Evolutionary conservation across 2,113 vertebrate species (phyloP).

Genomic region (Fulica atra): DNA sequence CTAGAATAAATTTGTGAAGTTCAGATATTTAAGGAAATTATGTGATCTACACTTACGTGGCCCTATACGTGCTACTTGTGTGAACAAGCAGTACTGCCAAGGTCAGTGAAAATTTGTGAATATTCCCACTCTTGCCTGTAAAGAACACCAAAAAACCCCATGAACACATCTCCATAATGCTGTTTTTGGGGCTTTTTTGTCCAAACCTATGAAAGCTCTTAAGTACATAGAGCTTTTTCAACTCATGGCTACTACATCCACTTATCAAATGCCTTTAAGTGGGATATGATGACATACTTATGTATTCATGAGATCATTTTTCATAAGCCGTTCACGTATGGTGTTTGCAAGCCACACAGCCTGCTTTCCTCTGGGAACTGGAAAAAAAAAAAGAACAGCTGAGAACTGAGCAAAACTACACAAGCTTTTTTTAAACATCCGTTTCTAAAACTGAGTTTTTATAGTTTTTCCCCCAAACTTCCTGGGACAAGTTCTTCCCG

Average conservation of each 20-base stretch:
- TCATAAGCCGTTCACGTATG: slow-evolving; percentile 66
- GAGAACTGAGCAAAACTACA: slow-evolving; percentile 13
- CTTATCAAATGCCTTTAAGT: slow-evolving; percentile 61
- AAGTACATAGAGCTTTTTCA: slow-evolving; percentile 25
- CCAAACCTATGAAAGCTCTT: slow-evolving; percentile 49
- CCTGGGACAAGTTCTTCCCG: slow-evolving; percentile 56
- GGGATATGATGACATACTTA: slow-evolving; percentile 65
- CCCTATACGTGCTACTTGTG: fast-evolving
- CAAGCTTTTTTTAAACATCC: slow-evolving; percentile 41
- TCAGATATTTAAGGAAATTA: not conserved
- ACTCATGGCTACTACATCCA: slow-evolving; percentile 49
- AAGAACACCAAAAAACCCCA: not conserved
- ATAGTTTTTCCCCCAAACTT: slow-evolving; percentile 60
- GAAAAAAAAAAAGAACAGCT: slow-evolving; percentile 58
- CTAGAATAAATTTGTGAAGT: not conserved
- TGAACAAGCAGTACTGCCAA: no score
- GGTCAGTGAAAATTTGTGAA: not conserved
- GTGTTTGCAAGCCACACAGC: slow-evolving; percentile 39
- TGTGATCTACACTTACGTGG: not conserved
- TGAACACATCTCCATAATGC: not conserved
- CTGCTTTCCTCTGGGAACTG: slow-evolving; percentile 56
- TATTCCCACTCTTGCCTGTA: not conserved
- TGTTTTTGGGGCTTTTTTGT: not conserved
- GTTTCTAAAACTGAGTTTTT: slow-evolving; percentile 49
- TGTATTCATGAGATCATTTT: slow-evolving; percentile 65